Evolutionary conservation across 2,888 invertebrate species (phyloP), one percentile per base, ranked within the genome.

Genomic region (Rutpela maculata): DNA sequence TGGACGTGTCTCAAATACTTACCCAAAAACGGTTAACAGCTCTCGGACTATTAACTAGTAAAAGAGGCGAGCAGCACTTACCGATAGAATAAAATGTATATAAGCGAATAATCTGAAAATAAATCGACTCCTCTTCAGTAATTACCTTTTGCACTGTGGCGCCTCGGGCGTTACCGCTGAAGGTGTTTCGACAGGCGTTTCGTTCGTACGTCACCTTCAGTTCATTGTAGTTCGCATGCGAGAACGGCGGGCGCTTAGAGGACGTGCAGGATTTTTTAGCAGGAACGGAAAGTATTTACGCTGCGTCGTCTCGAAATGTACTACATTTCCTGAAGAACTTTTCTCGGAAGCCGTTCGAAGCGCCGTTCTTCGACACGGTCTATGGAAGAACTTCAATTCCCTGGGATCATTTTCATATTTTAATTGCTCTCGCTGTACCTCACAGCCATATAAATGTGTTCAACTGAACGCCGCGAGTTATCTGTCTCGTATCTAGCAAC

Each of bases 101-200:
- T 79, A 82, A 78, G 79, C 77, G 82, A 79, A 81, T 80, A 82
- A 81, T 81, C 81, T 81, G 78, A 74, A 82, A 79, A 83, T 83
- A 83, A 83, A 83, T 83, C 83, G 79, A 78, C 80, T 77, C 72
- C 74, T 75, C 55, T 63, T 63, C 55, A 56, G 55, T 72, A 72
- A 71, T 71, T 71, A 71, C 50, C 50, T 50, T n/a, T 50, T n/a
- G 50, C 50, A 50, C 5, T 22, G 4, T 22, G 62, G 72, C 72
- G 72, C 63, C 63, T 63, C 17, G 18, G 35, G 31, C n/a, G 62
- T 38, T 35, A 17, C 0, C 18, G 15, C 35, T 17, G 35, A 31
- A n/a, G 62, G 17, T 18, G 18, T 43, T 35, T 38, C 35, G 38
- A 60, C n/a, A 15, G 4, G 15, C 38, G 70, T 59, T 59, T 70